Evolutionary conservation across 2,888 invertebrate genomes (phyloP), one percentile per base, ranked within the genome.

Genomic region (Sarcophaga subvicina): DNA sequence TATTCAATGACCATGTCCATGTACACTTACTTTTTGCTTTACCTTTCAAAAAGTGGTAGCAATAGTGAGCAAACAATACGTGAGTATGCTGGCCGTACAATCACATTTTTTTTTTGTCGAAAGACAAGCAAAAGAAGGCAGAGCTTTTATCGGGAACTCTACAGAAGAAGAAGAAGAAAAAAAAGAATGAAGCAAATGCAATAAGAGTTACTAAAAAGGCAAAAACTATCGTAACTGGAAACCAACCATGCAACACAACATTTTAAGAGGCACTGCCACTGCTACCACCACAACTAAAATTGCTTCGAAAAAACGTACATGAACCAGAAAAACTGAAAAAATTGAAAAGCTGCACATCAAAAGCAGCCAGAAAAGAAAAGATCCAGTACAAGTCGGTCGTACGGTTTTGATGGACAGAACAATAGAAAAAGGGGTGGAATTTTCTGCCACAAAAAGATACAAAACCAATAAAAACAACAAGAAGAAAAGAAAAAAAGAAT

Each of bases 361-460:
- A 79, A 87, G 78, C 71, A 82, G 64, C 82, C 71, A 37, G 37
- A 37, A 37, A 37, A 1, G 37, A 37, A 17, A 76, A 83, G 83
- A 83, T 83, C 83, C 77, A 62, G 27, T 84, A 69, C 72, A 82
- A 83, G 67, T 81, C 71, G 66, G 78, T 66, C 67, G 64, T 62
- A 67, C 45, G 81, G 77, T 90, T 90, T 92, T 92, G 93, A 92
- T 91, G 91, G 92, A 91, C 93, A 93, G 92, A 92, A 93, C 92
- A 92, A 92, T 93, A 91, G 90, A 89, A 92, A 93, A 93, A 92
- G 92, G 93, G 92, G 93, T 92, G 93, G 93, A 92, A 91, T 90
- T 87, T 87, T 79, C 81, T 81, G 81, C 67, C 83, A 90, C 83
- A 88, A 84, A 83, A 85, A 64, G 73, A 88, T 85, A 73, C 88